These are phyloP conservation scores for Agapostemon virescens DNA, from an alignment of 2,888 invertebrate species.

Conservation along the genomic window DNA sequence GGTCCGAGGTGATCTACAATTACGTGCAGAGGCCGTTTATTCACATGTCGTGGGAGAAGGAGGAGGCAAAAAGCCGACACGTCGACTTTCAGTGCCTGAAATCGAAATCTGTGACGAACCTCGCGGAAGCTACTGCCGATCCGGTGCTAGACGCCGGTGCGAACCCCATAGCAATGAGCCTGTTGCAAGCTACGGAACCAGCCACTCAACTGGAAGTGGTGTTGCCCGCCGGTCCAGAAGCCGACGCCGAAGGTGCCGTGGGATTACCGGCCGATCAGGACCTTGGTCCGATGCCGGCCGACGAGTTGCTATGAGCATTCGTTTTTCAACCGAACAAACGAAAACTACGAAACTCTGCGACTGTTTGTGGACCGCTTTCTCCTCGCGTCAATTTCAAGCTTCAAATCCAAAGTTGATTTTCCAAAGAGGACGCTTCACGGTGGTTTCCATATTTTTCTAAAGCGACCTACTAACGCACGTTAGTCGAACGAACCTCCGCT, in stretches of 20 bases:
- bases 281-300: slow-evolving; percentile 73
- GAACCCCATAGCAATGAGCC: slow-evolving; percentile 79
- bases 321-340: slow-evolving; percentile 11
- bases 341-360: slow-evolving; percentile 20
- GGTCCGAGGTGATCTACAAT: slow-evolving; percentile 99
- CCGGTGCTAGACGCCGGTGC: slow-evolving; percentile 88
- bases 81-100: slow-evolving; percentile 99
- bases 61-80: slow-evolving; percentile 98
- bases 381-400: slow-evolving; percentile 55
- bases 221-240: slow-evolving; percentile 73
- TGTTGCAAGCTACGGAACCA: slow-evolving; percentile 77
- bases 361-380: slow-evolving; percentile 54
- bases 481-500: slow-evolving; percentile 21
- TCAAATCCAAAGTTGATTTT: slow-evolving; percentile 27
- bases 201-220: slow-evolving; percentile 70
- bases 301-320: slow-evolving; percentile 72
- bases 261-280: slow-evolving; percentile 75
- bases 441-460: slow-evolving; percentile 44
- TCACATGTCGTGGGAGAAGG: slow-evolving; percentile 99
- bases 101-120: slow-evolving; percentile 97
- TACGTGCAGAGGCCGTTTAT: slow-evolving; percentile 99
- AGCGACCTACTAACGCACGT: background rate
- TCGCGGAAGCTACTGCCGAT: slow-evolving; percentile 97
- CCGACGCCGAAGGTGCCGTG: slow-evolving; percentile 77
- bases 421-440: slow-evolving; percentile 9